Conservation (phyloP, 2,888 invertebrate species). For the Mimas tiliae region DNA sequence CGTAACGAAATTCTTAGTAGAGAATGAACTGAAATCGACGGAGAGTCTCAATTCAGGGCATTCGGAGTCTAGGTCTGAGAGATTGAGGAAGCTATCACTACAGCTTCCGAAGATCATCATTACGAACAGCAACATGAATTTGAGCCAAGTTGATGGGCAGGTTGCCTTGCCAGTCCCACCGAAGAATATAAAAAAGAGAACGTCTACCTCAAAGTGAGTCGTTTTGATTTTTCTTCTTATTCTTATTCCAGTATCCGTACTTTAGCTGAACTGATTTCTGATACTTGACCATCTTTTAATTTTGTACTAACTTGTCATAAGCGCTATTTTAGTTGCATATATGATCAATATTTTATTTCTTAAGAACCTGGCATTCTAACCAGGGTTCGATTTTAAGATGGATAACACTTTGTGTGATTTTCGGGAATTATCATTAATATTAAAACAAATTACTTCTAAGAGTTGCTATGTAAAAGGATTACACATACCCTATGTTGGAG, state of each 20-base stretch:
- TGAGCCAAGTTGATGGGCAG: conserved; percentile 34
- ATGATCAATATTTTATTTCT: too few species aligned
- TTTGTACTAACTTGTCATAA: too few species aligned
- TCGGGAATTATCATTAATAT: too few species aligned
- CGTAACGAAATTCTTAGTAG: conserved; percentile 45
- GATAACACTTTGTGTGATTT: too few species aligned
- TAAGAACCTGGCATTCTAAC: too few species aligned
- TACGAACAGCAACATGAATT: conserved; percentile 68
- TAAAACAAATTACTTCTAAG: too few species aligned
- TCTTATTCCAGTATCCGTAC: neutral
- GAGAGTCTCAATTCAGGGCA: conserved; percentile 56
- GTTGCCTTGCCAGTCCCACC: neutral
- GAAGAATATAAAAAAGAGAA: conserved; percentile 1
- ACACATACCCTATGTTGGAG: too few species aligned
- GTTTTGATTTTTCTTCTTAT: neutral
- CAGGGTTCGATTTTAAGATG: too few species aligned
- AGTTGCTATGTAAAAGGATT: too few species aligned
- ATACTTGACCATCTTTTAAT: too few species aligned
- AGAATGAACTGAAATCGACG: conserved; percentile 60
- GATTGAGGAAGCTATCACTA: conserved; percentile 67
- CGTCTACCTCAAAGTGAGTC: neutral
- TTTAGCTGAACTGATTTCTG: neutral
- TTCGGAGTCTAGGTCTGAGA: conserved; percentile 61
- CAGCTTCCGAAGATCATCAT: conserved; percentile 75
- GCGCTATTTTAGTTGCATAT: too few species aligned